Conservation (phyloP, 2,797 vertebrate genomes). For the Molossus molossus region DNA sequence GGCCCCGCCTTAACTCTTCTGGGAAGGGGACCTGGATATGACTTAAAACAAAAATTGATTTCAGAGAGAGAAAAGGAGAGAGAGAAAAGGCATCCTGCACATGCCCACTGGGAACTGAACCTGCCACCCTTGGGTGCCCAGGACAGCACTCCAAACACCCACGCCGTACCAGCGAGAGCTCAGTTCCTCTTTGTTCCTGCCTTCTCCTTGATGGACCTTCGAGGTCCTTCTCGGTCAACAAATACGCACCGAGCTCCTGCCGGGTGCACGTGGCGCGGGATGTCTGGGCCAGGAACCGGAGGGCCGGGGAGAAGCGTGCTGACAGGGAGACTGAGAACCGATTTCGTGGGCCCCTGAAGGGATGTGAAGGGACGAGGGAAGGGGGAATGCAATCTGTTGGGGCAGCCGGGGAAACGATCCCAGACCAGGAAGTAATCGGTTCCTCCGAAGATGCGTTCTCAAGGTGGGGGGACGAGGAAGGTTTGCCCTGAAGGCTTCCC, state of each 20-base stretch:
- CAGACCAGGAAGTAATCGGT: neutral
- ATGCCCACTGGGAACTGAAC: too few species aligned
- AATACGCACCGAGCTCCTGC: neutral
- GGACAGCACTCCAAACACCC: too few species aligned
- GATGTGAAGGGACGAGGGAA: neutral
- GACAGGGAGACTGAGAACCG: neutral
- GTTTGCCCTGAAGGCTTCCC: neutral
- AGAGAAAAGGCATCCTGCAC: too few species aligned
- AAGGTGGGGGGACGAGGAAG: too few species aligned
- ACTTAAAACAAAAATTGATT: too few species aligned
- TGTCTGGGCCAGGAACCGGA: neutral
- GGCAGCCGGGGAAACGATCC: neutral
- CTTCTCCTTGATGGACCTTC: neutral
- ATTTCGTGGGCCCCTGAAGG: neutral
- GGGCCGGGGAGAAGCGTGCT: neutral
- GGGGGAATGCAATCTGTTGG: neutral
- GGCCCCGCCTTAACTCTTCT: too few species aligned
- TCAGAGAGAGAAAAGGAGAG: too few species aligned
- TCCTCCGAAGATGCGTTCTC: neutral
- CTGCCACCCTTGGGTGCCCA: too few species aligned
- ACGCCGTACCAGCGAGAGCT: too few species aligned
- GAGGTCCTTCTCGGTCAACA: neutral
- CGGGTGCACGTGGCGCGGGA: rapidly evolving
- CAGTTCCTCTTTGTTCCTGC: rapidly evolving
- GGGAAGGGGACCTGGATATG: too few species aligned